Evolutionary conservation across 2,888 invertebrate species (phyloP).

Genomic region (Microchrysa polita): DNA sequence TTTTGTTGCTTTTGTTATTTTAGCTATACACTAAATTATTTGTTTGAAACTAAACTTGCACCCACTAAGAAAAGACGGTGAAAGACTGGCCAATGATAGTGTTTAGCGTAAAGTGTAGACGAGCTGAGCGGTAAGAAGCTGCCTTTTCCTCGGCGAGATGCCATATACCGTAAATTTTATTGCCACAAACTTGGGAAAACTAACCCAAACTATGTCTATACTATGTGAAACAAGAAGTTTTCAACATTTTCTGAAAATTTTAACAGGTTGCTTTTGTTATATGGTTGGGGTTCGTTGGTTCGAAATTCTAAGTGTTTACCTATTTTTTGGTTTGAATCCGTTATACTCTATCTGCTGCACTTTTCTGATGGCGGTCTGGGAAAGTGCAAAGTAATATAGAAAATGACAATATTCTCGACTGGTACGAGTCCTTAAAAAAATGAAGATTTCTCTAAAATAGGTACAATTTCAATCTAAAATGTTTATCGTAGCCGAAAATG

Average conservation of each 20-base stretch:
- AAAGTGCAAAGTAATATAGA: too few relatives aligned
- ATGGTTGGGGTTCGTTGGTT: background rate
- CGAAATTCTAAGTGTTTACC: background rate
- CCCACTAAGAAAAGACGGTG: background rate
- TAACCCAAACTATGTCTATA: background rate
- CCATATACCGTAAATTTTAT: background rate
- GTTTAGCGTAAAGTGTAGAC: background rate
- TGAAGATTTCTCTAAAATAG: too few relatives aligned
- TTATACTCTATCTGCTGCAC: background rate
- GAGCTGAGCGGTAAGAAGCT: background rate
- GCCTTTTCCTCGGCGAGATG: background rate
- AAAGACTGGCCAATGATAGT: background rate
- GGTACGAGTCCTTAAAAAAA: too few relatives aligned
- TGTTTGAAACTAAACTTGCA: slow-evolving; percentile 12
- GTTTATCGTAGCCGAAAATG: too few relatives aligned
- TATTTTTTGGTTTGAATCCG: background rate
- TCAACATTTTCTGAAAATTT: background rate
- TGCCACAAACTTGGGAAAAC: background rate
- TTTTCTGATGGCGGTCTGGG: background rate
- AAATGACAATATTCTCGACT: too few relatives aligned
- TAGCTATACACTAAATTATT: background rate
- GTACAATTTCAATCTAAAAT: too few relatives aligned
- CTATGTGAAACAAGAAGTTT: background rate
- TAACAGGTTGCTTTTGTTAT: background rate
- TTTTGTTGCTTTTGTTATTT: background rate